These are phyloP conservation scores for Apogon talboti DNA, from an alignment of 2,797 vertebrate species.

Conservation along the genomic window DNA sequence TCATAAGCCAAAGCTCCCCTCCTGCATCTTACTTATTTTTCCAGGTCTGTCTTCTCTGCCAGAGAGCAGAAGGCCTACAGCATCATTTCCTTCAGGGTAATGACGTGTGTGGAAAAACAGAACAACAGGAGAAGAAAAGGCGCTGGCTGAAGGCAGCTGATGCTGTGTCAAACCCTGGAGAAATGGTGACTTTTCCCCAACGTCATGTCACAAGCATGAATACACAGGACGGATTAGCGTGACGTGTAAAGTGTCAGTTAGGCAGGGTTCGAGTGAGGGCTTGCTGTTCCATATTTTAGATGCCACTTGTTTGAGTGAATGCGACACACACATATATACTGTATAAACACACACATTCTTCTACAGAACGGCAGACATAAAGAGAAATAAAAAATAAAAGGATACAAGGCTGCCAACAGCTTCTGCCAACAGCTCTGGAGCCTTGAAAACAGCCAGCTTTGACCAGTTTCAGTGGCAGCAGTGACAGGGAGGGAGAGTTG, in stretches of 20 bases:
- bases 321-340: constrained; percentile 14
- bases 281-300: constrained; percentile 37
- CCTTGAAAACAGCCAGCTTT: constrained; percentile 64
- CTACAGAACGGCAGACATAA: constrained; percentile 27
- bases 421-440: constrained; percentile 68
- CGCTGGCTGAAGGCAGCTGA: constrained; percentile 44
- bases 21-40: constrained; percentile 65
- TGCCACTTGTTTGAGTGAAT: constrained; percentile 50
- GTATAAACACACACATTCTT: constrained; percentile 6
- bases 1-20: constrained; percentile 37
- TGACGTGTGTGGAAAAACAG: constrained; percentile 72
- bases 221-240: constrained; percentile 44
- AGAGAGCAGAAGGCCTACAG: constrained; percentile 66
- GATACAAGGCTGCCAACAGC: constrained; percentile 64
- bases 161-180: constrained; percentile 59
- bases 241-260: constrained; percentile 30
- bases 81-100: constrained; percentile 74
- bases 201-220: constrained; percentile 50
- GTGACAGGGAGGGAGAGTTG: constrained; percentile 50
- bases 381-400: constrained; percentile 45
- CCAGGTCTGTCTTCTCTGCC: constrained; percentile 58
- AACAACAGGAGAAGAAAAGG: constrained; percentile 57
- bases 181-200: not conserved
- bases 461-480: constrained; percentile 65
- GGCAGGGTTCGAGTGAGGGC: constrained; percentile 31